Evolutionary conservation across 2,113 vertebrate species (phyloP), one percentile per base, ranked within the genome.

Genomic region (Danionella cerebrum): DNA sequence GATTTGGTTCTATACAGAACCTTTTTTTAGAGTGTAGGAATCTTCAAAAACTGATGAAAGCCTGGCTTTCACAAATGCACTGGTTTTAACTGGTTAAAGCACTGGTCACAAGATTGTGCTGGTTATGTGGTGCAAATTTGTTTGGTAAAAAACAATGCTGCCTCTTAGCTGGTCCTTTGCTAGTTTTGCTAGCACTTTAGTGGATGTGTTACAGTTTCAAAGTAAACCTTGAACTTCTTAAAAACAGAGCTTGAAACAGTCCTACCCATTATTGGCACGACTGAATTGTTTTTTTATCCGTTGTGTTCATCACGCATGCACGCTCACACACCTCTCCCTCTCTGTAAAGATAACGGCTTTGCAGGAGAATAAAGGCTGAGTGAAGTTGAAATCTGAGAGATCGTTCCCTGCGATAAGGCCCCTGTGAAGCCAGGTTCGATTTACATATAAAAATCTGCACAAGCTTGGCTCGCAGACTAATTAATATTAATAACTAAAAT

Each of bases 401-500:
- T 83, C 55, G 1, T 41, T 36, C 27, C 55, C 48, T 14, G 13
- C 78, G 84, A 88, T 89, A 87, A 84, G 65, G 79, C 83, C 76
- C 25, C 77, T 82, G 77, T 80, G 79, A 85, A 86, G 79, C 79
- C 53, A 31, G 47, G 78, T 69, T 78, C 57, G 77, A 85, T 88
- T 89, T 88, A 79, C 84, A 85, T 87, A 83, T 77, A 76, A 80
- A 60, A 84, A 84, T 86, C 78, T 76, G 76, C 63, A 75, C 80
- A 72, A 55, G 76, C 80, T 72, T 68, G 67, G 80, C 83, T 85
- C 76, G 70, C 80, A 67, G 84, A 84, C 85, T 91, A 91, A 92
- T 92, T 90, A 89, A 91, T 91, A 91, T 90, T 91, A 92, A 90
- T 89, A 84, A 87, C 33, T 83, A 84, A 84, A 82, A 87, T 79